Percentiles rank a stretch among this genome's conserved stretches.
Conservation (phyloP, 2,797 vertebrate species). For the Phrynocephalus vlangalii region DNA sequence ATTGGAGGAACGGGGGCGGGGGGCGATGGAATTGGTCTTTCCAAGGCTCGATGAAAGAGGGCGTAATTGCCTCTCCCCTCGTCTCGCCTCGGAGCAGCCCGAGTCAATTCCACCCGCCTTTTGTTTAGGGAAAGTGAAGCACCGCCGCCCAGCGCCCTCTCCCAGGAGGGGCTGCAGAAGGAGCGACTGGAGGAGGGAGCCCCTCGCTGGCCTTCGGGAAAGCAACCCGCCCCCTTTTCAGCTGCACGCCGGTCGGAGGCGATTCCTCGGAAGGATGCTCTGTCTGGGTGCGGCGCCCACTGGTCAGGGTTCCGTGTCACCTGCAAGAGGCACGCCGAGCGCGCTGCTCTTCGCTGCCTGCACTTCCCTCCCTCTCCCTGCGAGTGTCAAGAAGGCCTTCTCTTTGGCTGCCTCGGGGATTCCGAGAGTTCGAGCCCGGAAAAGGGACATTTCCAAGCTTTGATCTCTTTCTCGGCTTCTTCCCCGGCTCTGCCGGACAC, state of each 20-base stretch:
- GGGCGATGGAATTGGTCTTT: constrained; percentile 62
- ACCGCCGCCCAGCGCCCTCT: constrained; percentile 27
- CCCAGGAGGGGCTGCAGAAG: constrained; percentile 26
- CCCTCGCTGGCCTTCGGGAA: not conserved
- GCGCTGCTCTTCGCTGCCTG: too few relatives aligned
- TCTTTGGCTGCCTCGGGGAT: not conserved
- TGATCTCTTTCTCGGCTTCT: too few relatives aligned
- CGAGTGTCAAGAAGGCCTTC: too few relatives aligned
- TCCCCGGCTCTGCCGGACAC: too few relatives aligned
- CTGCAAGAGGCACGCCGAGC: not conserved
- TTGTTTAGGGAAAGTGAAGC: constrained; percentile 67
- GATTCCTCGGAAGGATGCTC: too few relatives aligned
- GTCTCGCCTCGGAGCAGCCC: constrained; percentile 57
- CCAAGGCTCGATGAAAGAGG: constrained; percentile 69
- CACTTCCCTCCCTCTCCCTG: not conserved
- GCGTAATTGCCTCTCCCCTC: constrained; percentile 62
- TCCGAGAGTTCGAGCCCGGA: not conserved
- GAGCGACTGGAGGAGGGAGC: constrained; percentile 29
- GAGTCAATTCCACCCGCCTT: constrained; percentile 50
- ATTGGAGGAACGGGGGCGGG: not conserved
- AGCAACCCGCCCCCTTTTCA: not conserved
- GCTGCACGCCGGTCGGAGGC: too few relatives aligned
- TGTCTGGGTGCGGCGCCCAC: not conserved
- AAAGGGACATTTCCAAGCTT: too few relatives aligned
- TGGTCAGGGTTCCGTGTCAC: constrained; percentile 22